Evolutionary conservation across 2,797 vertebrate genomes (phyloP).

Genomic region (Odontamblyopus lacepedii): DNA sequence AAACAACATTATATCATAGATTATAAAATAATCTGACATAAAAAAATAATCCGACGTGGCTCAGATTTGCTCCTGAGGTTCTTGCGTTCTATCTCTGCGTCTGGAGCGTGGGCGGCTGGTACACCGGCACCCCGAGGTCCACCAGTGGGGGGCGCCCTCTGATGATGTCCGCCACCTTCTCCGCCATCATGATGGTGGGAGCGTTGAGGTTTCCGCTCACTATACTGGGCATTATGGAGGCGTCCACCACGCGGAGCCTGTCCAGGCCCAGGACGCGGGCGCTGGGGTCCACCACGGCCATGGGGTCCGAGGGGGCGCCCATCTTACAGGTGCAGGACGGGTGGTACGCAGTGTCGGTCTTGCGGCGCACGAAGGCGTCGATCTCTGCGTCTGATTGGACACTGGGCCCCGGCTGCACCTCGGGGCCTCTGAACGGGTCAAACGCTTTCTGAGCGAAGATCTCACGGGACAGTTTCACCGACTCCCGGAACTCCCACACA

Average conservation of each 20-base stretch:
- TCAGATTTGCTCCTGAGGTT: background rate
- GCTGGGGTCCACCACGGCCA: constrained; percentile 86
- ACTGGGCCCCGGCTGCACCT: constrained; percentile 83
- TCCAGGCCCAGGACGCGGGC: constrained; percentile 88
- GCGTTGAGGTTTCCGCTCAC: constrained; percentile 95
- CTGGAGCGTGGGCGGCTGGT: constrained; percentile 81
- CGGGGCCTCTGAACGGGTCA: constrained; percentile 84
- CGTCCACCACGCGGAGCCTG: constrained; percentile 89
- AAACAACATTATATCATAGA: no score
- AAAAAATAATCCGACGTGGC: background rate
- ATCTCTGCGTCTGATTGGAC: constrained; percentile 89
- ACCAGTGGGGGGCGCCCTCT: constrained; percentile 79
- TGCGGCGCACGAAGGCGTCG: constrained; percentile 89
- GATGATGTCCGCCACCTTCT: constrained; percentile 92
- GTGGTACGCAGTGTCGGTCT: constrained; percentile 93
- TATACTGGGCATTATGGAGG: constrained; percentile 97
- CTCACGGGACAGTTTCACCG: constrained; percentile 88
- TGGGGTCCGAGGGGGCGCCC: constrained; percentile 83
- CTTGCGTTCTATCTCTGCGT: constrained; percentile 78
- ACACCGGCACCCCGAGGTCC: constrained; percentile 83
- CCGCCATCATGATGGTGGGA: constrained; percentile 96
- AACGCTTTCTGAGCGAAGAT: constrained; percentile 94
- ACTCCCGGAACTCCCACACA: constrained; percentile 86
- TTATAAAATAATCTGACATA: no score
- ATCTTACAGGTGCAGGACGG: constrained; percentile 97